phyloP scores from a whole-genome alignment of 2,888 invertebrate genomes.

The Liposcelis brunnea region DNA sequence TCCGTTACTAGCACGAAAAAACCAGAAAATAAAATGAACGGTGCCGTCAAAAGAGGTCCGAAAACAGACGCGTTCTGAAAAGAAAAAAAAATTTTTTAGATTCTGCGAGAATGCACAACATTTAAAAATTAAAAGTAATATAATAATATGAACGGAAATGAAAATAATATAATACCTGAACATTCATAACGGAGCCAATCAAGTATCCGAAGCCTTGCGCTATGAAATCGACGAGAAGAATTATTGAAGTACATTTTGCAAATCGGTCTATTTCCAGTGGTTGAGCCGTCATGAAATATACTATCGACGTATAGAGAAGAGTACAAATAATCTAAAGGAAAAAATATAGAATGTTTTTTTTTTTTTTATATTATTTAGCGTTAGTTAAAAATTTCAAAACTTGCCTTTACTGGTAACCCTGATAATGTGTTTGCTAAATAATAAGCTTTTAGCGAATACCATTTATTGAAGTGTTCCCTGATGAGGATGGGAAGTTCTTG shows the following conservation, averaged over 20 bases:
- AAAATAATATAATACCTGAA: conserved; percentile 39
- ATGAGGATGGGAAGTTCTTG: conserved; percentile 62
- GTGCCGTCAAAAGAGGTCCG: conserved; percentile 73
- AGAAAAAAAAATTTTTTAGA: conserved; percentile 7
- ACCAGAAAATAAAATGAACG: conserved; percentile 80
- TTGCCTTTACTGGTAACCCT: conserved; percentile 61
- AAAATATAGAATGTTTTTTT: too few species aligned
- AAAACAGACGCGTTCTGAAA: conserved; percentile 75
- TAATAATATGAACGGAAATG: conserved; percentile 1
- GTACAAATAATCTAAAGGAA: conserved; percentile 44
- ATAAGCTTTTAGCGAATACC: conserved; percentile 74
- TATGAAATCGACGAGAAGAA: conserved; percentile 61
- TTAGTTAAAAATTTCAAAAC: too few species aligned
- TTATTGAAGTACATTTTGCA: conserved; percentile 48
- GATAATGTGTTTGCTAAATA: conserved; percentile 61
- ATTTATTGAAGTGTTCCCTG: conserved; percentile 73
- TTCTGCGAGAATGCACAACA: background rate
- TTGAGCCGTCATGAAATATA: conserved; percentile 76
- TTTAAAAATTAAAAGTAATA: background rate
- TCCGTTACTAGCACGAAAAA: conserved; percentile 76
- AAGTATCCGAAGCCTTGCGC: conserved; percentile 74
- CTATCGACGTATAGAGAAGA: conserved; percentile 52
- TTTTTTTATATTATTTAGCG: too few species aligned
- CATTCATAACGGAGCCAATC: conserved; percentile 62
- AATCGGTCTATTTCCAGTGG: conserved; percentile 59